Evolutionary conservation across 1,140 invertebrate species (phyloP).

Genomic region (Ceratina japonica): DNA sequence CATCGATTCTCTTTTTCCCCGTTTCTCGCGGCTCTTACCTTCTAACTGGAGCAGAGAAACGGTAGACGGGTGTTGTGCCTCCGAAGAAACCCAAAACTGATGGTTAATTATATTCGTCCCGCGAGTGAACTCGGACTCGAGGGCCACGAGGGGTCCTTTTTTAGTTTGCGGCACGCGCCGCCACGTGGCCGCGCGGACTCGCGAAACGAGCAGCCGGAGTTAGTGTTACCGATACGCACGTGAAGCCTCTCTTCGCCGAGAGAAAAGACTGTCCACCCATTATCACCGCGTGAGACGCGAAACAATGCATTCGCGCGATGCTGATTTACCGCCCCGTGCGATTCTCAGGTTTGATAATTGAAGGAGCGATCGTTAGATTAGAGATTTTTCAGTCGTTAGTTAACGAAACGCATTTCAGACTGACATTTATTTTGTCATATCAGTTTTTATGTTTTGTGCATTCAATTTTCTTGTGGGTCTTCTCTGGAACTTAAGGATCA

Average conservation of each 20-base stretch:
- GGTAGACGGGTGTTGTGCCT: conserved; percentile 53
- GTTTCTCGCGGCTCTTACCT: conserved; percentile 6
- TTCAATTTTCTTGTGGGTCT: too few relatives aligned
- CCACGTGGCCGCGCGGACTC: conserved; percentile 73
- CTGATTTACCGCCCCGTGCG: conserved; percentile 5
- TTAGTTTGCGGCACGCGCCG: conserved; percentile 78
- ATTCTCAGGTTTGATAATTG: too few relatives aligned
- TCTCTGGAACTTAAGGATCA: too few relatives aligned
- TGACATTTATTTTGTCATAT: too few relatives aligned
- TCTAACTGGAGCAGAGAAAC: neutral
- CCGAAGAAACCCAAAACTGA: conserved; percentile 78
- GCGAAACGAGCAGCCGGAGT: conserved; percentile 71
- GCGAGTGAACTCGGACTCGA: conserved; percentile 67
- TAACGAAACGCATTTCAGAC: too few relatives aligned
- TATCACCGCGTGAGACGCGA: conserved; percentile 50
- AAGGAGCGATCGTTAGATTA: too few relatives aligned
- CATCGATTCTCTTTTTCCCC: conserved; percentile 34
- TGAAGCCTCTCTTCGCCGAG: conserved; percentile 13
- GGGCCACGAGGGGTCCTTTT: conserved; percentile 71
- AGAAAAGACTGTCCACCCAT: conserved; percentile 44
- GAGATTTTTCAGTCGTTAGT: too few relatives aligned
- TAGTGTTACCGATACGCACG: conserved; percentile 72
- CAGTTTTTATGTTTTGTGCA: too few relatives aligned
- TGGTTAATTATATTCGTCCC: conserved; percentile 78
- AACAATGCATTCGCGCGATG: conserved; percentile 47